Evolutionary conservation across 2,797 vertebrate species (phyloP).

Genomic region (Ctenopoma kingsleyae): DNA sequence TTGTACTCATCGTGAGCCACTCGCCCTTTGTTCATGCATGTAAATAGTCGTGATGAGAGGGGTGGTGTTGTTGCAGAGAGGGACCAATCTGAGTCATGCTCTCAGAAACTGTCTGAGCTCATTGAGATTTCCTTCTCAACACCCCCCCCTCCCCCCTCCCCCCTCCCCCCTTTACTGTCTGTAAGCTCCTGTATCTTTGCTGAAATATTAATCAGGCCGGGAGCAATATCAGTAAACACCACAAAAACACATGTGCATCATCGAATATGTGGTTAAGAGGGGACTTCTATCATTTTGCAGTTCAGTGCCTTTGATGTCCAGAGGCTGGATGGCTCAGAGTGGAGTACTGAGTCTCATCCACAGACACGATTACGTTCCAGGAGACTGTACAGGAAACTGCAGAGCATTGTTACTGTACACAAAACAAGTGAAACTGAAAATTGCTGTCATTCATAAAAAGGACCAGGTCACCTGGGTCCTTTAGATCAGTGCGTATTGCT

Average conservation of each 20-base stretch:
- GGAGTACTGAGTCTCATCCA: conserved; percentile 40
- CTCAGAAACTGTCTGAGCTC: conserved; percentile 38
- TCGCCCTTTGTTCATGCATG: conserved; percentile 63
- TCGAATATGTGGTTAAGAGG: conserved; percentile 33
- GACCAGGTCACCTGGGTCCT: conserved; percentile 9
- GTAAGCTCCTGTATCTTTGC: conserved; percentile 55
- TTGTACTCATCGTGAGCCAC: conserved; percentile 31
- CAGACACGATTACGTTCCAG: conserved; percentile 41
- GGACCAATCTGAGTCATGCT: conserved; percentile 42
- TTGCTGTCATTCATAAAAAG: conserved; percentile 31
- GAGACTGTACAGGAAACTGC: conserved; percentile 39
- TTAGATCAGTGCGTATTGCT: conserved; percentile 30
- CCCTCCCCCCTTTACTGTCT: background rate
- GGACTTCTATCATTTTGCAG: conserved; percentile 68
- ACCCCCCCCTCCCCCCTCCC: background rate
- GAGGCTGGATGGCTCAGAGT: conserved; percentile 34
- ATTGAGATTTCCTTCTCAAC: conserved; percentile 30
- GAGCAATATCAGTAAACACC: conserved; percentile 41
- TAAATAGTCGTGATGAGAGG: conserved; percentile 69
- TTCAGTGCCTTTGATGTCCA: conserved; percentile 63
- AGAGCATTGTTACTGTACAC: conserved; percentile 17
- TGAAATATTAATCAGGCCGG: conserved; percentile 73
- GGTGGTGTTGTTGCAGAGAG: conserved; percentile 27
- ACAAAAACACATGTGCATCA: conserved; percentile 35
- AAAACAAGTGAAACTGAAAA: conserved; percentile 25